Base-by-base conservation (phyloP, 1,140 invertebrate species). In the Telenomus remus region DNA sequence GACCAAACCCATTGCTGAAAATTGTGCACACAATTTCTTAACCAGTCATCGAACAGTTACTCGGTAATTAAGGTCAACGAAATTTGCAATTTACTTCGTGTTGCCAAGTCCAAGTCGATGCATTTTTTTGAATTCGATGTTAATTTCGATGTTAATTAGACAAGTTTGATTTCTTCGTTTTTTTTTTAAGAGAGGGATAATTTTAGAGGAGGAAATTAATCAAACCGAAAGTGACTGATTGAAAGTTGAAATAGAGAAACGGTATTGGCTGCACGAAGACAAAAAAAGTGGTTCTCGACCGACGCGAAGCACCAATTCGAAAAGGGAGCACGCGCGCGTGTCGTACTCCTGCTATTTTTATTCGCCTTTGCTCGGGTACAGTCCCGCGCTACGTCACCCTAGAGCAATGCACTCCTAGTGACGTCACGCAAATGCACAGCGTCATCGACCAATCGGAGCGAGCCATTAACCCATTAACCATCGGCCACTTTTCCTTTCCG, bases 381-480 rank as follows among this genome's bases (percentile, higher is more conserved):
- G 57, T 51, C 68, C 61, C 76, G 76, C 80, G 77, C 78, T 82
- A 86, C 85, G 85, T 86, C 84, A 86, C 79, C 76, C 73, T 80
- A 49, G 73, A 79, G 83, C 85, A 86, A 83, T 85, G 85, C 82
- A 85, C 85, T 85, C 78, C 43, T 37, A 35, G 76, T 87, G 84
- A 87, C 85, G 85, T 87, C 84, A 87, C 80, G 76, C 69, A 71
- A 80, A 79, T 76, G 80, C 71, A 79, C 72, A 83, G 78, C 85
- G 84, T 86, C 85, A 87, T 87, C 85, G 85, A 87, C 85, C 84
- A 86, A 85, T 87, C 82, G 80, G 82, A 84, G 71, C 77, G 75
- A 84, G 80, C 80, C 80, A 79, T 87, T 86, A 85, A 86, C 83
- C 84, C 80, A 84, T 85, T 85, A 86, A 86, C 81, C 76, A 79